Conservation (phyloP, 2,888 invertebrate species). For the Chouioia cunea region DNA sequence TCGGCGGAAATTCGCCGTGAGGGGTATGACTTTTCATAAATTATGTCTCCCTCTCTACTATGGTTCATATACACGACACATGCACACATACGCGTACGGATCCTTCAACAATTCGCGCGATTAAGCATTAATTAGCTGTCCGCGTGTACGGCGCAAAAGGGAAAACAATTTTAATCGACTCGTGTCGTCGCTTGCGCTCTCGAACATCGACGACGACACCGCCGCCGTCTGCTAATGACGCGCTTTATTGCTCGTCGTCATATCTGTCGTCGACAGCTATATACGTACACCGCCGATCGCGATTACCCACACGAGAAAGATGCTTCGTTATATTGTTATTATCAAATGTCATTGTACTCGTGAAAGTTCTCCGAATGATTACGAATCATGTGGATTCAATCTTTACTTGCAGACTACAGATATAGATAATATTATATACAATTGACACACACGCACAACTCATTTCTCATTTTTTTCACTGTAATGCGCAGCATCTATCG, state of each 20-base stretch:
- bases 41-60: neutral
- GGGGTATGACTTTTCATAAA: neutral
- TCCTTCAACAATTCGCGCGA: constrained; percentile 32
- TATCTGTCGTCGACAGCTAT: constrained; percentile 64
- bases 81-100: constrained; percentile 5
- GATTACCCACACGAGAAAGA: too few relatives aligned
- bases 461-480: too few relatives aligned
- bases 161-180: constrained; percentile 52
- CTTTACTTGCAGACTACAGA: too few relatives aligned
- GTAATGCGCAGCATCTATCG: too few relatives aligned
- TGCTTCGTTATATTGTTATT: constrained; percentile 42
- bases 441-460: too few relatives aligned
- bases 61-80: neutral
- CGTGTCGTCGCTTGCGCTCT: constrained; percentile 46
- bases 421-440: too few relatives aligned
- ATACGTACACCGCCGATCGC: constrained; percentile 56
- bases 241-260: constrained; percentile 64
- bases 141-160: constrained; percentile 43
- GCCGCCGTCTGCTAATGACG: constrained; percentile 59
- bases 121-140: constrained; percentile 49
- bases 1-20: too few relatives aligned
- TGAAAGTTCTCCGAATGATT: constrained; percentile 50
- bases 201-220: constrained; percentile 31
- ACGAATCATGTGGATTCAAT: too few relatives aligned
- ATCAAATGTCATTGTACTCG: constrained; percentile 62